These are phyloP conservation scores for Brachyrhaphis roseni DNA, from an alignment of 2,797 vertebrate species.

Conservation along the genomic window DNA sequence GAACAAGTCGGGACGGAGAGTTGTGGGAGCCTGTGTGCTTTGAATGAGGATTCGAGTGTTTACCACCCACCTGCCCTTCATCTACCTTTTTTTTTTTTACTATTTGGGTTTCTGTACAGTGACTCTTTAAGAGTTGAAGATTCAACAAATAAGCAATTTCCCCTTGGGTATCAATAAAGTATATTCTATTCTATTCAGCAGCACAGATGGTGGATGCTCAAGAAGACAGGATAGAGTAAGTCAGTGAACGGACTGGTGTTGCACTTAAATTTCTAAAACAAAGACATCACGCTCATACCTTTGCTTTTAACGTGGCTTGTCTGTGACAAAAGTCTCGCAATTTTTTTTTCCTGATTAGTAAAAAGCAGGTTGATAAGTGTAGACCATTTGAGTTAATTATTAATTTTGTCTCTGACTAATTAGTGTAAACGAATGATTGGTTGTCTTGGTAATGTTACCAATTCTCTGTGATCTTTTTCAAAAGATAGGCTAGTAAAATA, in stretches of 20 bases:
- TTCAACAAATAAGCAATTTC: not conserved
- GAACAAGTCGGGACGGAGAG: slow-evolving; percentile 78
- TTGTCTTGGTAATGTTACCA: not conserved
- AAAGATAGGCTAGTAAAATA: not conserved
- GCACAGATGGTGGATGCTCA: not conserved
- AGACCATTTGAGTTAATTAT: not conserved
- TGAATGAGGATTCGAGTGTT: slow-evolving; percentile 75
- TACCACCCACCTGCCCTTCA: slow-evolving; percentile 69
- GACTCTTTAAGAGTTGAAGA: slow-evolving; percentile 24
- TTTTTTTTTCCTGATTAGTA: not conserved
- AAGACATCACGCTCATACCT: not conserved
- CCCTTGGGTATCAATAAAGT: too few relatives aligned
- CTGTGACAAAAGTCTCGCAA: not conserved
- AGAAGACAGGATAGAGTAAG: not conserved
- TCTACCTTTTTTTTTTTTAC: slow-evolving; percentile 27
- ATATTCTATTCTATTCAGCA: slow-evolving; percentile 1
- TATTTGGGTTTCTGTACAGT: slow-evolving; percentile 37
- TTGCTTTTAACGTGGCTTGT: not conserved
- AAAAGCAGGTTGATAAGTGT: not conserved
- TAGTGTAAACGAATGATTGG: not conserved
- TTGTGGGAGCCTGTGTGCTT: slow-evolving; percentile 70
- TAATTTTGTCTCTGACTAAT: not conserved
- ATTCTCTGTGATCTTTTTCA: not conserved
- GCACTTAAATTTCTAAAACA: not conserved
- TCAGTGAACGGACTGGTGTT: not conserved